A percentile compares a stretch with the other conserved stretches of the same genome.
Conservation (phyloP, 2,888 invertebrate genomes). For the Sthenelais limicola region DNA sequence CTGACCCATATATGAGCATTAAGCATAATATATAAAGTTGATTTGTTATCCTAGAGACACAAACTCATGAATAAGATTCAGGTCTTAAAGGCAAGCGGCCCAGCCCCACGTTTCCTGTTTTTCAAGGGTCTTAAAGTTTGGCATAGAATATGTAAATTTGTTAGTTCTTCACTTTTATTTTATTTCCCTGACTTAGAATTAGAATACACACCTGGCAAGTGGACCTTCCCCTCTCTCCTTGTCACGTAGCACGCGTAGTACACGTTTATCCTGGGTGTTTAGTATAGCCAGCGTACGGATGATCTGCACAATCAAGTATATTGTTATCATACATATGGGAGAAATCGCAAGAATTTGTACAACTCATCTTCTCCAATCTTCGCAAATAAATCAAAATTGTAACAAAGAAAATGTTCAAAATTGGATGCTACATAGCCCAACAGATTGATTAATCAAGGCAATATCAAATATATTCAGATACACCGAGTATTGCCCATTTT, state of each 20-base stretch:
- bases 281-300: constrained; percentile 64
- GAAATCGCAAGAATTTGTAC: no score
- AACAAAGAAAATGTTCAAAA: not conserved
- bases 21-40: no score
- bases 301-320: constrained; percentile 56
- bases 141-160: not conserved
- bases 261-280: constrained; percentile 59
- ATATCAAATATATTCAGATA: no score
- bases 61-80: no score
- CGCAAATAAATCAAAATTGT: no score
- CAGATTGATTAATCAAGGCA: no score
- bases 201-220: constrained; percentile 59
- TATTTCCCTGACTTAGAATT: not conserved
- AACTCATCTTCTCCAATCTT: no score
- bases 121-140: not conserved
- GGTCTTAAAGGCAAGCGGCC: no score
- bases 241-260: constrained; percentile 62
- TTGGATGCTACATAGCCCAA: no score
- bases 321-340: not conserved
- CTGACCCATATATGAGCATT: no score
- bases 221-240: constrained; percentile 65
- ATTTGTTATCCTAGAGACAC: no score
- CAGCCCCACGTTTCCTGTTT: not conserved
- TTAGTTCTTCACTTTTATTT: not conserved
- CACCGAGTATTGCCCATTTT: no score